Evolutionary conservation across 2,797 vertebrate genomes (phyloP).

Genomic region (Intellagama lesueurii): DNA sequence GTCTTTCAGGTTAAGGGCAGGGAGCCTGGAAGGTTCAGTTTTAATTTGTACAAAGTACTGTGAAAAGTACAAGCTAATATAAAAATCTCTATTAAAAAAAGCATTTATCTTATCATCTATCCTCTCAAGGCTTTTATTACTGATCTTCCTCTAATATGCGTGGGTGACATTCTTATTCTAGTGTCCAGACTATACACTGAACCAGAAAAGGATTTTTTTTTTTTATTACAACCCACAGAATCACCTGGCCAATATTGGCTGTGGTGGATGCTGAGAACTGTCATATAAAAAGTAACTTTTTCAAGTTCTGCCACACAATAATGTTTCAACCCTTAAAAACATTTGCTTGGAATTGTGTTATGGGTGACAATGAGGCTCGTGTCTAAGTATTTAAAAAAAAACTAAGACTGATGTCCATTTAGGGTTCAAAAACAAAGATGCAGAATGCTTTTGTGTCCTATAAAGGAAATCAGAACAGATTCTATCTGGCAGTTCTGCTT

Average conservation of each 20-base stretch:
- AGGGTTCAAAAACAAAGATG: neutral
- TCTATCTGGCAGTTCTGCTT: neutral
- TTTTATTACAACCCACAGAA: no score
- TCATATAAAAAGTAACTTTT: no score
- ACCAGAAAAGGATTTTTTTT: no score
- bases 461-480: neutral
- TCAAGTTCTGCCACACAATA: no score
- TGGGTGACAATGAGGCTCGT: no score
- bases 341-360: no score
- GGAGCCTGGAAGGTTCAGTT: neutral
- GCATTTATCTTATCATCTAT: neutral
- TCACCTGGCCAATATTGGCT: no score
- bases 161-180: neutral
- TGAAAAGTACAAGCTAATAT: neutral
- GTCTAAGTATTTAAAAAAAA: no score
- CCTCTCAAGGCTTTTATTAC: neutral
- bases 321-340: no score
- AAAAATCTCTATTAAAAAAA: neutral
- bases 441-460: neutral
- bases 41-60: neutral
- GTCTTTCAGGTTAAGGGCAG: constrained; percentile 29
- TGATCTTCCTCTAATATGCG: neutral
- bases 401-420: neutral
- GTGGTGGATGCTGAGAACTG: no score
- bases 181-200: neutral